Conservation (phyloP, 2,888 invertebrate species). For the Dichetophora obliterata region DNA sequence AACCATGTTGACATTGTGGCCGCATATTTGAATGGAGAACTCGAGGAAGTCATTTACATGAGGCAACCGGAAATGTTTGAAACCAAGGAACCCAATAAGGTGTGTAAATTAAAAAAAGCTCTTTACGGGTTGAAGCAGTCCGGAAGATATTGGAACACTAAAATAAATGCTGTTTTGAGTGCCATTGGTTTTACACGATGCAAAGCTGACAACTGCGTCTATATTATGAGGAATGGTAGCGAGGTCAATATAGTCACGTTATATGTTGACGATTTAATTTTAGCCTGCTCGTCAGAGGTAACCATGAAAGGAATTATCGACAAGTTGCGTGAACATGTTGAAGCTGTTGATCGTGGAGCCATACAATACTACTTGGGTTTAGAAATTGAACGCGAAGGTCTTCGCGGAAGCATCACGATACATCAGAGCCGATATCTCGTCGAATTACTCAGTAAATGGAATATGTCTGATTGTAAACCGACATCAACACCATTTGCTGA, state of each 20-base stretch:
- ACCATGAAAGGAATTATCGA: conserved; percentile 27
- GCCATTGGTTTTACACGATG: conserved; percentile 25
- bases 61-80: background rate
- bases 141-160: conserved; percentile 30
- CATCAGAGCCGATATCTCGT: conserved; percentile 22
- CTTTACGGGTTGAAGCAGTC: conserved; percentile 35
- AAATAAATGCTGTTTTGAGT: conserved; percentile 34
- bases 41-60: background rate
- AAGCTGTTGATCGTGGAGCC: conserved; percentile 17
- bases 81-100: background rate
- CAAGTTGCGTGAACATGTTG: conserved; percentile 23
- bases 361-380: conserved; percentile 1
- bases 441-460: conserved; percentile 15
- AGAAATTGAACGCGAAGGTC: conserved; percentile 38
- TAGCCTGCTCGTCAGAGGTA: background rate
- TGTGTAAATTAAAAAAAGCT: conserved; percentile 26
- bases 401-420: conserved; percentile 25
- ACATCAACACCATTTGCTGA: conserved; percentile 32
- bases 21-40: conserved; percentile 15
- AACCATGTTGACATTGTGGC: background rate
- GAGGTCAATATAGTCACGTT: conserved; percentile 16
- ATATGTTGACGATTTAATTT: background rate
- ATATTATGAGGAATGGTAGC: conserved; percentile 4
- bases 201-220: background rate
- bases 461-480: conserved; percentile 28